Base-by-base conservation (phyloP, 92 coral and sea anemone species). In the Parazoanthus darwini region DNA sequence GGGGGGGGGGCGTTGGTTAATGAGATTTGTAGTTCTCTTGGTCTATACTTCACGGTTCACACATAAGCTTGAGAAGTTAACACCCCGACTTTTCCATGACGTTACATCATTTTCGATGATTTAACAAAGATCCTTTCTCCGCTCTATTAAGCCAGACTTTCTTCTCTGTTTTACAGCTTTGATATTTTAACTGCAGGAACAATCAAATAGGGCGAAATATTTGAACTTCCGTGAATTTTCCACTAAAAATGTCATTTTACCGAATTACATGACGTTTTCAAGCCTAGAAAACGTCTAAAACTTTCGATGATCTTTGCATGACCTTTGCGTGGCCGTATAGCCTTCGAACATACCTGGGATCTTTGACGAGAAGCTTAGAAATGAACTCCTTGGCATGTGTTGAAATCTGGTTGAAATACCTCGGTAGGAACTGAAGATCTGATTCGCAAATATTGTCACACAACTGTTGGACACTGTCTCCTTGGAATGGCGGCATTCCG, bases 401-500 rank as follows among this genome's bases (percentile, higher is more conserved):
- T 15, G 99, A 95, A 13, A 95, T 89, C 18, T 86, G 87, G 72
- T 94, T 82, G 91, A 97, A 92, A 88, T 92, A 92, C 67, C 94
- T 94, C 23, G 88, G 86, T n/a, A 92, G 88, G 74, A 95, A 92
- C 86, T 93, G 93, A 89, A 85, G 81, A 65, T 89, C 85, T 56
- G 87, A 91, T 39, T 91, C 89, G 20, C 92, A 76, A 56, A 97
- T 97, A 59, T 81, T 95, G 29, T 93, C 97, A 85, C 98, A 94
- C 82, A 93, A 89, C 9, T 92, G 93, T 59, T 94, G 93, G 8
- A 92, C 88, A 46, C 93, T 90, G 78, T 95, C 98, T 37, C 92
- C 97, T 79, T 97, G 96, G 88, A 95, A 97, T 0, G 99, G 98
- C 2, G 98, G 92, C 11, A 94, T 93, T 38, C 99, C 99, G 20